Percentiles rank a stretch among this genome's conserved stretches.
These are phyloP conservation scores for Drosophila austrosaltans DNA, from an alignment of 2,888 invertebrate genomes.

Conservation along the genomic window DNA sequence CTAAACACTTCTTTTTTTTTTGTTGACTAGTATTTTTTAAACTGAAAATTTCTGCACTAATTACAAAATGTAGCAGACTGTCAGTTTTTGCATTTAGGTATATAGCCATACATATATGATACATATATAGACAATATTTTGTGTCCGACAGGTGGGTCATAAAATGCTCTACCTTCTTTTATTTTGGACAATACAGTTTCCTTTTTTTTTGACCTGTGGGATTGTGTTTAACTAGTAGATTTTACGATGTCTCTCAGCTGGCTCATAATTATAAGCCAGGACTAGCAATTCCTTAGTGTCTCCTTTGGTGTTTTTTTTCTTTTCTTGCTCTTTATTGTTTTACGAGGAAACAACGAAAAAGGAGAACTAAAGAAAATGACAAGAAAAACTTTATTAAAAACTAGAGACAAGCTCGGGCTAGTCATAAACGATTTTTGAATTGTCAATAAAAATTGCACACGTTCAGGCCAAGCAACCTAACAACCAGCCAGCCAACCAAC, in stretches of 20 bases:
- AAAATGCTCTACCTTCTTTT: not conserved
- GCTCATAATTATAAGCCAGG: conserved; percentile 54
- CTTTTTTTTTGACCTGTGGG: conserved; percentile 54
- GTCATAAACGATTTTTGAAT: conserved; percentile 81
- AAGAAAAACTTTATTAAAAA: conserved; percentile 65
- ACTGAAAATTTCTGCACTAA: too few relatives aligned
- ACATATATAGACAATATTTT: not conserved
- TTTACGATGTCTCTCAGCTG: conserved; percentile 62
- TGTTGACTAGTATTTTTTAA: too few relatives aligned
- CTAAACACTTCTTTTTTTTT: too few relatives aligned
- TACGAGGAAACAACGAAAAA: conserved; percentile 31
- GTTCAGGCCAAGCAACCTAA: conserved; percentile 32
- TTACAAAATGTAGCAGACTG: too few relatives aligned
- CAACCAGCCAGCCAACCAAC: conserved; percentile 19
- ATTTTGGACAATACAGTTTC: not conserved
- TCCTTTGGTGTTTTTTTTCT: not conserved
- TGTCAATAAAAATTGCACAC: conserved; percentile 72
- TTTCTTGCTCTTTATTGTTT: conserved; percentile 57
- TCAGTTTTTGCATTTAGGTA: not conserved
- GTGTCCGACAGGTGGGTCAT: not conserved
- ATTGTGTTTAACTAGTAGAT: conserved; percentile 61
- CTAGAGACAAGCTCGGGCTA: conserved; percentile 48
- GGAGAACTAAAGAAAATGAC: conserved; percentile 12
- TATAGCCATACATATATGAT: too few relatives aligned
- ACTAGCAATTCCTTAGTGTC: conserved; percentile 19